phyloP scores from a whole-genome alignment of 1,140 invertebrate genomes.

The Chlorops oryzae region DNA sequence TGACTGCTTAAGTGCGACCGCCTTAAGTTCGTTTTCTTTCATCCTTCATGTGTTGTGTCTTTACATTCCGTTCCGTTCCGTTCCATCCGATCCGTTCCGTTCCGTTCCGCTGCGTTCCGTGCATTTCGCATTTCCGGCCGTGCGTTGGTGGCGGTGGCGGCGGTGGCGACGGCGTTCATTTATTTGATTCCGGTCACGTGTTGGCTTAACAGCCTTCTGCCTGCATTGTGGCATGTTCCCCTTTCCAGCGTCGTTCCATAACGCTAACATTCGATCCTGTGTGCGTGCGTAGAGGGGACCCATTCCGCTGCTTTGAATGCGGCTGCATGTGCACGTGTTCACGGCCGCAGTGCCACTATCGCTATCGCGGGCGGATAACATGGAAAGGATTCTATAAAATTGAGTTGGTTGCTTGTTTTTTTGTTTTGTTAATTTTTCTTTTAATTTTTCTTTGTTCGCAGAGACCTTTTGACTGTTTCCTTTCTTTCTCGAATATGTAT shows the following conservation, averaged over 20 bases:
- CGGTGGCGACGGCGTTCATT: conserved; percentile 8
- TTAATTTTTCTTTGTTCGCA: too few relatives aligned
- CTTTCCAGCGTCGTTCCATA: conserved; percentile 1
- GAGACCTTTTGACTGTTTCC: too few relatives aligned
- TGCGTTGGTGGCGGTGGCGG: neutral
- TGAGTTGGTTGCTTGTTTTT: neutral
- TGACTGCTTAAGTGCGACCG: conserved; percentile 27
- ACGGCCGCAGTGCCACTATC: conserved; percentile 2
- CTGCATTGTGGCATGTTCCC: neutral
- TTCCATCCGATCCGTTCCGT: too few relatives aligned
- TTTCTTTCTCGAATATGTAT: too few relatives aligned
- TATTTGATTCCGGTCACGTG: conserved; percentile 15
- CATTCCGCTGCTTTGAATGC: conserved; percentile 12
- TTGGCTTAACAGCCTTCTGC: neutral
- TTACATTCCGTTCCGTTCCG: too few relatives aligned
- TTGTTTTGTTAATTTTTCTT: neutral
- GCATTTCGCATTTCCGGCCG: neutral
- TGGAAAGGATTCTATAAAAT: conserved; percentile 10
- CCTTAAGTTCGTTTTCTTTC: too few relatives aligned
- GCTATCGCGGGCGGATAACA: conserved; percentile 8
- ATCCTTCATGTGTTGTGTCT: too few relatives aligned
- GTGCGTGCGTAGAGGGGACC: too few relatives aligned
- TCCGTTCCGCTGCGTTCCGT: too few relatives aligned
- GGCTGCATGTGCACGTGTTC: conserved; percentile 30
- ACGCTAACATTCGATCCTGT: too few relatives aligned